Conservation (phyloP, 2,113 vertebrate species). For the Mesoclemmys tuberculata region DNA sequence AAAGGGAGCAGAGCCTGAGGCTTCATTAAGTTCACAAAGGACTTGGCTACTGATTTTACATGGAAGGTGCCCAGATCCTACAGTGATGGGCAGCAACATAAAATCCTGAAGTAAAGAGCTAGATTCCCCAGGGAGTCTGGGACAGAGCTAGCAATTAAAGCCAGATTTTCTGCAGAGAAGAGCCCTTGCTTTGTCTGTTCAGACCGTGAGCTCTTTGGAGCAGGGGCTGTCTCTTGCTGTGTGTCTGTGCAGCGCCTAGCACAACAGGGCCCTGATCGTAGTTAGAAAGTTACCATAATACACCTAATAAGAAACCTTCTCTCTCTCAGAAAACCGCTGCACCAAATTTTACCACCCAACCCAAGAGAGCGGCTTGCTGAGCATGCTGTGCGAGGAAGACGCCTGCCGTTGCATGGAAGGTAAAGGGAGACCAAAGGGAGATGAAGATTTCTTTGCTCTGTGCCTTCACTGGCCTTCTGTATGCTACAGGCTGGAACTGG, state of each 20-base stretch:
- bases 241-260: background rate
- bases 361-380: background rate
- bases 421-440: background rate
- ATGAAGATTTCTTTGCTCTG: background rate
- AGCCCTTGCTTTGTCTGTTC: background rate
- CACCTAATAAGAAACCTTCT: background rate
- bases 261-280: background rate
- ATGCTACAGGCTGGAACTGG: background rate
- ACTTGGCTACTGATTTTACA: background rate
- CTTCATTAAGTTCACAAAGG: background rate
- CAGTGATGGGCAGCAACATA: background rate
- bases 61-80: background rate
- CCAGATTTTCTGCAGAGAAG: background rate
- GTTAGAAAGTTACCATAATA: background rate
- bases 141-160: background rate
- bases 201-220: background rate
- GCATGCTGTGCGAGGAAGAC: conserved; percentile 10
- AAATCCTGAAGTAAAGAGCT: background rate
- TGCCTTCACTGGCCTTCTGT: background rate
- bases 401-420: conserved; percentile 48
- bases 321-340: conserved; percentile 39
- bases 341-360: conserved; percentile 39
- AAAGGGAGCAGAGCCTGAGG: background rate
- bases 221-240: background rate
- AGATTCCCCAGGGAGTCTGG: background rate